A percentile compares a stretch with the other conserved stretches of the same genome.
Conservation (phyloP, 2,797 vertebrate species). For the Choloepus didactylus region DNA sequence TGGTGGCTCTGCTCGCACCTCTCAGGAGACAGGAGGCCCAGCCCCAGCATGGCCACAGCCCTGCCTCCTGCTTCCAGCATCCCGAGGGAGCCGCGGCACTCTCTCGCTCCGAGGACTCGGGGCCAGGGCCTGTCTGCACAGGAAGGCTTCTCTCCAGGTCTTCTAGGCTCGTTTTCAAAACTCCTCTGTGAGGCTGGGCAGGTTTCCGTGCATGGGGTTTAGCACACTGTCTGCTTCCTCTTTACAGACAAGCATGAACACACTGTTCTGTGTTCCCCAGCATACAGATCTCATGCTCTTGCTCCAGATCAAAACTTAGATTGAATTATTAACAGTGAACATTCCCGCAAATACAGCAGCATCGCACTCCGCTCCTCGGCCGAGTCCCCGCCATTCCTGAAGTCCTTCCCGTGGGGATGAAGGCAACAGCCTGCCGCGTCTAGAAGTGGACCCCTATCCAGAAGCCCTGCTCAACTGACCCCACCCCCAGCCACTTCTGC, state of each 20-base stretch:
- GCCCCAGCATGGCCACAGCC: not conserved
- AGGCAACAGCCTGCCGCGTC: not conserved
- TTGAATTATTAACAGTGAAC: conserved; percentile 25
- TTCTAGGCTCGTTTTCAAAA: not conserved
- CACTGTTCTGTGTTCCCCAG: not conserved
- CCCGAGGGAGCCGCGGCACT: not conserved
- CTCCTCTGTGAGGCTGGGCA: not conserved
- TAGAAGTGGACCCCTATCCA: not conserved
- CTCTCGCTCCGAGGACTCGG: not conserved
- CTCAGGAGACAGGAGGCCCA: not conserved
- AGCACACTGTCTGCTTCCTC: not conserved
- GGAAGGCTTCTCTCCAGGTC: not conserved
- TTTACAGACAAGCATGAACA: not conserved
- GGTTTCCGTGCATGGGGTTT: not conserved
- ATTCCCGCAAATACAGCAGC: not conserved
- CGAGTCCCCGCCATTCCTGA: not conserved
- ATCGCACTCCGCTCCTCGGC: not conserved
- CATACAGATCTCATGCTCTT: conserved; percentile 1
- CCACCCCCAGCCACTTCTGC: not conserved
- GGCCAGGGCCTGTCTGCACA: not conserved
- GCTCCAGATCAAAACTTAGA: conserved; percentile 44
- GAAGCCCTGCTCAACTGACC: not conserved
- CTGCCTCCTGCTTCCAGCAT: not conserved
- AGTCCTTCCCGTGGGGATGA: not conserved
- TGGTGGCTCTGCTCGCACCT: not conserved